Percentiles rank a stretch among this genome's conserved stretches.
phyloP scores from a whole-genome alignment of 1,140 invertebrate species.

The Diorhabda sublineata region DNA sequence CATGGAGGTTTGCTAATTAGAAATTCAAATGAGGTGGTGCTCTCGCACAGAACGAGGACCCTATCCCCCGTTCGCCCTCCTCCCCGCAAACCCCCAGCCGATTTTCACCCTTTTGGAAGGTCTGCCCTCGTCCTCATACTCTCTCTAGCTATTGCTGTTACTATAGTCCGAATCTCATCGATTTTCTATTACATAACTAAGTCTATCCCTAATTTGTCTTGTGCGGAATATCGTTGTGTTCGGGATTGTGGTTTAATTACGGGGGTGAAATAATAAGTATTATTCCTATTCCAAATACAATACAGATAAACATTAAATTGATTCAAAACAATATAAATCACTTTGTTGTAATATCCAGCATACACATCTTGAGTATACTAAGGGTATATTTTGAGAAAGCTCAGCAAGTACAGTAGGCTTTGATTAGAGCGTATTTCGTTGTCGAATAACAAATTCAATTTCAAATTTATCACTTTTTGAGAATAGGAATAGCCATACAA shows the following conservation, averaged over 20 bases:
- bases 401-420: too few species aligned
- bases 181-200: slow-evolving; percentile 44
- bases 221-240: slow-evolving; percentile 17
- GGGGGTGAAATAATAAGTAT: slow-evolving; percentile 17
- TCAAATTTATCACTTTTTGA: too few species aligned
- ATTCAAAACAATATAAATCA: too few species aligned
- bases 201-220: slow-evolving; percentile 37
- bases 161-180: slow-evolving; percentile 45
- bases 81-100: slow-evolving; percentile 23
- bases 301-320: not conserved
- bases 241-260: slow-evolving; percentile 10
- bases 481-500: too few species aligned
- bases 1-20: slow-evolving; percentile 86
- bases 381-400: too few species aligned
- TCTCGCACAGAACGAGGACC: slow-evolving; percentile 43
- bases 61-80: slow-evolving; percentile 38
- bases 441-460: too few species aligned
- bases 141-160: slow-evolving; percentile 37
- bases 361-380: too few species aligned
- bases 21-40: slow-evolving; percentile 86
- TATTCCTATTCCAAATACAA: slow-evolving; percentile 3
- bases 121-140: slow-evolving; percentile 40
- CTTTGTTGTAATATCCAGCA: too few species aligned
- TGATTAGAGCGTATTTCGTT: too few species aligned
- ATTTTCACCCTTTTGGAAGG: slow-evolving; percentile 50